A percentile compares a stretch with the other conserved stretches of the same genome.
Conservation (phyloP, 1,140 invertebrate genomes). For the Cotesia glomerata region DNA sequence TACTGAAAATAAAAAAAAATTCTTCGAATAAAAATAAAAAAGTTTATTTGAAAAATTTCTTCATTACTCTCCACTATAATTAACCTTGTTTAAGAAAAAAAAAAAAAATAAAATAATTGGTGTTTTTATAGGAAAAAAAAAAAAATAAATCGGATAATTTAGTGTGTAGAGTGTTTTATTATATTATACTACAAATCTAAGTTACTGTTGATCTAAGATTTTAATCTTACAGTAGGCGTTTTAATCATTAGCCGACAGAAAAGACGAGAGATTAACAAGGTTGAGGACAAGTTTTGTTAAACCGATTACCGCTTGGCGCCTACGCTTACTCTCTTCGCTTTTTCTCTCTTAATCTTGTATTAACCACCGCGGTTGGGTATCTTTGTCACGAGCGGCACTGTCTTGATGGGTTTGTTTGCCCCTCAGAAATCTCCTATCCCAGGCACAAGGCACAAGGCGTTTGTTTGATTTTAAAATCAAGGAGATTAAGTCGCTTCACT, state of each 20-base stretch:
- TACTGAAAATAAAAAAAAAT: no score
- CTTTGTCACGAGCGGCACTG: not conserved
- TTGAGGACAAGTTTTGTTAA: constrained; percentile 32
- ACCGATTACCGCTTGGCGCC: constrained; percentile 24
- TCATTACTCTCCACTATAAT: no score
- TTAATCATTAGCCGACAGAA: constrained; percentile 18
- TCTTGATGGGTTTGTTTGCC: constrained; percentile 26
- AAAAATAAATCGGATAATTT: no score
- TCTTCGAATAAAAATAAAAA: no score
- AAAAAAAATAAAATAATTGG: no score
- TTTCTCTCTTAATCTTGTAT: not conserved
- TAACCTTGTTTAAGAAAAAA: no score
- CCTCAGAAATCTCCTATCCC: not conserved
- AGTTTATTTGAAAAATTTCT: no score
- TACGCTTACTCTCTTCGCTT: constrained; percentile 6
- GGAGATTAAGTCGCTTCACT: constrained; percentile 23
- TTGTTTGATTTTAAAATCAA: constrained; percentile 36
- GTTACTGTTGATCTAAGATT: constrained; percentile 23
- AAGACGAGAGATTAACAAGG: constrained; percentile 28
- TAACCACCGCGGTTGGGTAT: not conserved
- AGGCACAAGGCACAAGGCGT: not conserved
- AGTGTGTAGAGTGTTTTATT: not conserved
- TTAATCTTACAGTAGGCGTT: constrained; percentile 21
- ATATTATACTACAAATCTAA: not conserved
- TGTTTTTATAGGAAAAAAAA: no score